Conservation (phyloP, 2,797 vertebrate genomes). For the Parauchenoglanis ngamensis region DNA sequence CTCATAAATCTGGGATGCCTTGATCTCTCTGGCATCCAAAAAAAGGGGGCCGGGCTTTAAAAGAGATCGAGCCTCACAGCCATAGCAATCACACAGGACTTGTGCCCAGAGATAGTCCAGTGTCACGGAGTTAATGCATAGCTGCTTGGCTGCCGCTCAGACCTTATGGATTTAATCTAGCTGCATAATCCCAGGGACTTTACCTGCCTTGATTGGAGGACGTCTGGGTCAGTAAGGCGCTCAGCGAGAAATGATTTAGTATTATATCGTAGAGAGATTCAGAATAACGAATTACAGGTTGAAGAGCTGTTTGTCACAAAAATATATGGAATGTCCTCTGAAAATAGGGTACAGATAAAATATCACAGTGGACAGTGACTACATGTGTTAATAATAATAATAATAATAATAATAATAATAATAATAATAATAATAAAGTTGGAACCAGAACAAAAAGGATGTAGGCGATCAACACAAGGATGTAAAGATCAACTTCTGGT, state of each 20-base stretch:
- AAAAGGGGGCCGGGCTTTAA: slow-evolving; percentile 60
- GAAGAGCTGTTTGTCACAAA: neutral
- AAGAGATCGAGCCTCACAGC: slow-evolving; percentile 45
- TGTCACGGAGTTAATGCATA: slow-evolving; percentile 54
- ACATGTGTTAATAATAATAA: neutral
- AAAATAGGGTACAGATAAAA: neutral
- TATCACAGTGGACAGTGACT: neutral
- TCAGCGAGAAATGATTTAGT: slow-evolving; percentile 26
- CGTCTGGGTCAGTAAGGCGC: slow-evolving; percentile 30
- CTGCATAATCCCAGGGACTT: slow-evolving; percentile 44
- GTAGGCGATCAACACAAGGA: neutral
- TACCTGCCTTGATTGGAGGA: slow-evolving; percentile 31
- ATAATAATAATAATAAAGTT: neutral
- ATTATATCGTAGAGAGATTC: slow-evolving; percentile 32
- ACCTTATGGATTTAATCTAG: slow-evolving; percentile 53
- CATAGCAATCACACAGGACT: slow-evolving; percentile 40
- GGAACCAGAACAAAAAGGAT: neutral
- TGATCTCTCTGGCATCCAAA: slow-evolving; percentile 72
- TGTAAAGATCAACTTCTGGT: neutral
- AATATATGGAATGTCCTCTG: neutral
- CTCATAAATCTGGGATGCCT: slow-evolving; percentile 69
- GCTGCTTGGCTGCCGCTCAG: slow-evolving; percentile 40
- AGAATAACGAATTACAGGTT: slow-evolving; percentile 7
- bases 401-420: slow-evolving; percentile 3
- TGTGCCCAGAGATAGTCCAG: slow-evolving; percentile 39